These are phyloP conservation scores for Fukomys damarensis DNA, from an alignment of 2,113 vertebrate genomes.

Conservation along the genomic window DNA sequence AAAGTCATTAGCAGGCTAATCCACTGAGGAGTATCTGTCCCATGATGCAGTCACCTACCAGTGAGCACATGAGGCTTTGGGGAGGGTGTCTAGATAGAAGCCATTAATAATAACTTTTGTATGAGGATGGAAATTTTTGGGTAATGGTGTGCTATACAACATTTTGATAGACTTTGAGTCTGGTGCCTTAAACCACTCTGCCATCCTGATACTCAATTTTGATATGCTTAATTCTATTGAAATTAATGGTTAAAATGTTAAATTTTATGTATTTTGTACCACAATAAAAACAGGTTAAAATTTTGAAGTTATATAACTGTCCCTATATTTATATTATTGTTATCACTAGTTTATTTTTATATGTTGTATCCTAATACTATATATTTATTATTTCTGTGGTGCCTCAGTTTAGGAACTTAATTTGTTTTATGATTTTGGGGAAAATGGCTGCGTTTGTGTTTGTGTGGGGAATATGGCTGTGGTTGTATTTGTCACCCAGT, in stretches of 20 bases:
- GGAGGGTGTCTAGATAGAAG: neutral
- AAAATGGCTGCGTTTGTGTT: neutral
- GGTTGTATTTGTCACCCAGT: neutral
- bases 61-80: neutral
- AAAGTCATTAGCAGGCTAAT: neutral
- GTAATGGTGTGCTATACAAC: neutral
- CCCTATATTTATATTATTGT: neutral
- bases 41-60: neutral
- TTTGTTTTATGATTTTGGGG: neutral
- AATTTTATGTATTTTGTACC: neutral
- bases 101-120: neutral
- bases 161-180: neutral
- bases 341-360: constrained; percentile 3
- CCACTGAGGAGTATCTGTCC: neutral
- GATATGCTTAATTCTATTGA: neutral
- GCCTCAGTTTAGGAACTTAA: neutral
- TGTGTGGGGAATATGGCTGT: neutral
- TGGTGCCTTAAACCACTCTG: neutral
- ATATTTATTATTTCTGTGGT: neutral
- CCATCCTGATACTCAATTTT: neutral
- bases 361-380: neutral
- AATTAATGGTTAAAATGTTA: neutral
- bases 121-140: neutral
- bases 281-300: neutral
- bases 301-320: neutral